Base-by-base conservation (phyloP, 2,797 vertebrate species). In the Thamnophis elegans region DNA sequence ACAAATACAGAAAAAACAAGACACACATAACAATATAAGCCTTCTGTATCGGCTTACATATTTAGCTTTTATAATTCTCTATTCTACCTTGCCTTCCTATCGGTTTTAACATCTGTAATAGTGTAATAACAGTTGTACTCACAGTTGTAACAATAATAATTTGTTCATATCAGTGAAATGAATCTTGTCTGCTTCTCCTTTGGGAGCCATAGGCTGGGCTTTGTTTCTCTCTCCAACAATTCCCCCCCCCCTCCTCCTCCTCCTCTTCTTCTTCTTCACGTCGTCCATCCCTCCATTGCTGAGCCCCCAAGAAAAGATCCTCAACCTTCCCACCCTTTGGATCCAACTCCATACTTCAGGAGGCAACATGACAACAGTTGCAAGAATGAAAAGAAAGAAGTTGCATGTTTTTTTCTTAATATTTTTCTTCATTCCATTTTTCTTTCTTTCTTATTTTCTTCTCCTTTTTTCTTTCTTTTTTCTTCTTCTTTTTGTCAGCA, bases 241-340 rank as follows among this genome's bases (percentile, higher is more conserved):
- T 93, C 47, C 5, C 47, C 4, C 5, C 47, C 47, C 5, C 47
- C 47, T 5, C 47, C 47, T 5, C 47, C 47, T 4, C 47, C 47
- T 4, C 47, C 47, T 4, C 47, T 47, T 4, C 47, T 42, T 42
- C 42, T 42, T 3, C 42, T 91, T 53, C 89, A 53, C 47, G 55
- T 88, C 4, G 0, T 47, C 36, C 73, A 42, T 22, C 9, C 51
- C 87, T 58, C 36, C 92, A 87, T 94, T 93, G 95, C 88, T 95
- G 91, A 95, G 91, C 87, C 73, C 58, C 91, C 90, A 94, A 91
- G 94, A 95, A 96, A 87, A 88, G 36, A 82, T 95, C 92, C 42
- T 95, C 89, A 95, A 93, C 94, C 62, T 90, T 85, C 47, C 78
- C 26, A 85, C n/a, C 53, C 86, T n/a, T 89, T 73, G 54, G 78